Evolutionary conservation across 2,797 vertebrate genomes (phyloP).

Genomic region (Oreortyx pictus): DNA sequence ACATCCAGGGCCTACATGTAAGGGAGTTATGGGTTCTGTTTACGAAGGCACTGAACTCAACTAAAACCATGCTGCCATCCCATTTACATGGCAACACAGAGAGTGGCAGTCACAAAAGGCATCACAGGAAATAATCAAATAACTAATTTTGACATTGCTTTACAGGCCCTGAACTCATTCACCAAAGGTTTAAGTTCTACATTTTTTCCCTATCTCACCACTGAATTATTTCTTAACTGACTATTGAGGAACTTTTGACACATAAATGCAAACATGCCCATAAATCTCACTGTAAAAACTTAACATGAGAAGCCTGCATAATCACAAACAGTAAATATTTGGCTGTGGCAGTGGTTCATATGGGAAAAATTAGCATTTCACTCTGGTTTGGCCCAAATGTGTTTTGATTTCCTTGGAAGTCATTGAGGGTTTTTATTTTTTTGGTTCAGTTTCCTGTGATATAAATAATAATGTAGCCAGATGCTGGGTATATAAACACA

Average conservation of each 20-base stretch:
- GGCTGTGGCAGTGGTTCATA: slow-evolving; percentile 17
- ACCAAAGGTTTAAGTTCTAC: not conserved
- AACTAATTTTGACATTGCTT: not conserved
- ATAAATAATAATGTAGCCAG: slow-evolving; percentile 67
- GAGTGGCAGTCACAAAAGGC: not conserved
- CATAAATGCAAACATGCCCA: slow-evolving; percentile 55
- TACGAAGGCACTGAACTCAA: not conserved
- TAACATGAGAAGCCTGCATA: slow-evolving; percentile 14
- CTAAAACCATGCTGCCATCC: not conserved
- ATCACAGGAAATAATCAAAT: not conserved
- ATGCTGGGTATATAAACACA: slow-evolving; percentile 68
- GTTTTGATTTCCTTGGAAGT: slow-evolving; percentile 69
- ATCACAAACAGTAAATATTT: slow-evolving; percentile 55
- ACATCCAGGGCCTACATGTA: not conserved
- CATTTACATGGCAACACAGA: not conserved
- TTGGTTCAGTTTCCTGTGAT: slow-evolving; percentile 40
- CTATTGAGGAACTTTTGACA: slow-evolving; percentile 51
- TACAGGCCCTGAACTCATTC: not conserved
- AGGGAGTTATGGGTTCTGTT: not conserved
- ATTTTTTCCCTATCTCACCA: not conserved
- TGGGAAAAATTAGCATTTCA: slow-evolving; percentile 54
- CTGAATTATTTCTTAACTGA: slow-evolving; percentile 55
- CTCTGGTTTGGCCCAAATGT: slow-evolving; percentile 54
- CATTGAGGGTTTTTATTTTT: not conserved
- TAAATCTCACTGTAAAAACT: slow-evolving; percentile 61